These are phyloP conservation scores for Sceloporus undulatus DNA, from an alignment of 2,113 vertebrate species.

Conservation along the genomic window DNA sequence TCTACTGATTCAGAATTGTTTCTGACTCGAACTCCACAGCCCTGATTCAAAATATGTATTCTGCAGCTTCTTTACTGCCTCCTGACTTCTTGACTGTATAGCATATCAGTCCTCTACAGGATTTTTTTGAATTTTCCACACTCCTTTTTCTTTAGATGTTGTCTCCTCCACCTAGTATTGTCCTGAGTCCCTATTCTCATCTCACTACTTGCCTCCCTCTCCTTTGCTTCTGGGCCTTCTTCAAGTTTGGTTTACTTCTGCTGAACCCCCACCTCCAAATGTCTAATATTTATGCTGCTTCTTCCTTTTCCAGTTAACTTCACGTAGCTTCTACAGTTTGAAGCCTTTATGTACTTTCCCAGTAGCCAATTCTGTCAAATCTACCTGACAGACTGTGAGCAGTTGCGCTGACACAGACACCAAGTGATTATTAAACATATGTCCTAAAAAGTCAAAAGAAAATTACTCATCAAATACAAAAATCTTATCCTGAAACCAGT, in stretches of 20 bases:
- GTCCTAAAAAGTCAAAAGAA: neutral
- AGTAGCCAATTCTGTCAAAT: neutral
- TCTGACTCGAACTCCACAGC: too few species aligned
- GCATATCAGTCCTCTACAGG: too few species aligned
- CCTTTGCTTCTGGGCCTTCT: neutral
- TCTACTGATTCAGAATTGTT: too few species aligned
- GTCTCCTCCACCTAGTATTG: neutral
- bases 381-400: too few species aligned
- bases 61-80: too few species aligned
- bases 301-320: neutral
- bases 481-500: too few species aligned
- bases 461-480: too few species aligned
- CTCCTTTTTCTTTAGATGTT: neutral
- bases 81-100: neutral
- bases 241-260: neutral
- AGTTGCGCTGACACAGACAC: neutral
- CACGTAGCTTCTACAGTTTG: too few species aligned
- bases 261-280: neutral
- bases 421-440: neutral
- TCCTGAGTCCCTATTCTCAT: neutral
- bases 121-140: neutral
- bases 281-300: neutral
- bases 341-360: neutral
- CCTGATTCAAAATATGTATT: neutral
- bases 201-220: neutral